phyloP scores from a whole-genome alignment of 2,888 invertebrate species.

The Lasioglossum pauxillum region DNA sequence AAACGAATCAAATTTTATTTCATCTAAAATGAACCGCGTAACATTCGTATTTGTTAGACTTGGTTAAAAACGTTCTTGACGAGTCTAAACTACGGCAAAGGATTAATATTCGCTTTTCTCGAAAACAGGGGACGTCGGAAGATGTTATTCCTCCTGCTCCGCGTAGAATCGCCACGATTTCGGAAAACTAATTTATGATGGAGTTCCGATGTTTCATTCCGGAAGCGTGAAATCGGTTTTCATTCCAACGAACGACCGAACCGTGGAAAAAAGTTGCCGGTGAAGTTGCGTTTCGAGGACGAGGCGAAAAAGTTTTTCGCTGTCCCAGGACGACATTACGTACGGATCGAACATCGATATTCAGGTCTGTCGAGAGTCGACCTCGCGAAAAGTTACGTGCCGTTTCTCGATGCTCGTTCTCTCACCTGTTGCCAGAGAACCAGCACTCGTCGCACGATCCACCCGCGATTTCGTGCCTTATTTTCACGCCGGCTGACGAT shows the following conservation, averaged over 20 bases:
- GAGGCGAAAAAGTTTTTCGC: conserved; percentile 38
- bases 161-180: neutral
- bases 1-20: no score
- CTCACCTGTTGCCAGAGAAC: conserved; percentile 74
- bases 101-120: neutral
- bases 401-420: conserved; percentile 61
- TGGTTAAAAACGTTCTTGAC: no score
- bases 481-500: conserved; percentile 53
- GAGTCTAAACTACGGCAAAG: no score
- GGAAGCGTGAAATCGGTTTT: neutral
- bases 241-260: neutral
- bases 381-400: conserved; percentile 69
- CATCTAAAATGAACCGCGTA: no score
- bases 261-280: conserved; percentile 6
- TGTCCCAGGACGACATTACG: conserved; percentile 41
- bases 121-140: neutral
- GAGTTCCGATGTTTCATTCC: neutral
- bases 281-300: conserved; percentile 12
- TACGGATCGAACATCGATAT: conserved; percentile 64
- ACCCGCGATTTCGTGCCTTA: conserved; percentile 56
- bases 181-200: neutral
- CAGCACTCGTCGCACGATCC: conserved; percentile 43
- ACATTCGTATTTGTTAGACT: no score
- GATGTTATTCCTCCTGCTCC: no score
- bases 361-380: conserved; percentile 59